Conservation (phyloP, 64 coral and sea anemone genomes). For the Stichodactyla helianthus region DNA sequence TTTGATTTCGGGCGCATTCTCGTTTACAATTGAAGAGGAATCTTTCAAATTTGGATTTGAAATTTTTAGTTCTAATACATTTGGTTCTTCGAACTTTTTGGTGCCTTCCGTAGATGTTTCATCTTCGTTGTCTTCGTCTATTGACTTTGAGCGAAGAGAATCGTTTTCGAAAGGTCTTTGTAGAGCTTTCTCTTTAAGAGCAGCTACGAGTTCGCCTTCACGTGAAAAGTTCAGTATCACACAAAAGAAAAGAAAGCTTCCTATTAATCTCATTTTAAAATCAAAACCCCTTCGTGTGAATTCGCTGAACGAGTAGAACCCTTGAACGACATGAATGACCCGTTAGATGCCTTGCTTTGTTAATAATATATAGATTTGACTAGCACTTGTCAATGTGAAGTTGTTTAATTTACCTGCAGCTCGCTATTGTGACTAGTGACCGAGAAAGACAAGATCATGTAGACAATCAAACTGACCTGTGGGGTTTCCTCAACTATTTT, state of each 20-base stretch:
- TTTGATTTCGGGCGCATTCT: neutral
- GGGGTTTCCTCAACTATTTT: neutral
- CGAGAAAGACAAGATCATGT: neutral
- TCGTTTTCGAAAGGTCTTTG: neutral
- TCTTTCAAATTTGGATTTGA: neutral
- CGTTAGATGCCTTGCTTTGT: neutral
- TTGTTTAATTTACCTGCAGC: neutral
- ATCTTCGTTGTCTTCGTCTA: neutral
- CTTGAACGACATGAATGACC: neutral
- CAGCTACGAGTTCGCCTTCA: neutral
- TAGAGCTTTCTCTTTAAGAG: neutral
- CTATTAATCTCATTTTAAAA: neutral
- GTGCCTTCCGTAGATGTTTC: neutral
- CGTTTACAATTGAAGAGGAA: neutral
- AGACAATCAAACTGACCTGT: neutral
- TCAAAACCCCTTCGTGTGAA: neutral
- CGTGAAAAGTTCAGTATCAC: neutral
- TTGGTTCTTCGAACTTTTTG: neutral
- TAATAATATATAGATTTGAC: conserved; percentile 13
- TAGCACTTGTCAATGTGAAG: neutral
- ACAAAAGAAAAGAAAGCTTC: neutral
- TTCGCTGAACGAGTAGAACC: neutral
- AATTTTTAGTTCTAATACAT: neutral
- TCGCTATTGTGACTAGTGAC: conserved; percentile 4
- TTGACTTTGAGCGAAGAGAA: neutral